Evolutionary conservation across 2,888 invertebrate genomes (phyloP).

Genomic region (Chironomus tentans): DNA sequence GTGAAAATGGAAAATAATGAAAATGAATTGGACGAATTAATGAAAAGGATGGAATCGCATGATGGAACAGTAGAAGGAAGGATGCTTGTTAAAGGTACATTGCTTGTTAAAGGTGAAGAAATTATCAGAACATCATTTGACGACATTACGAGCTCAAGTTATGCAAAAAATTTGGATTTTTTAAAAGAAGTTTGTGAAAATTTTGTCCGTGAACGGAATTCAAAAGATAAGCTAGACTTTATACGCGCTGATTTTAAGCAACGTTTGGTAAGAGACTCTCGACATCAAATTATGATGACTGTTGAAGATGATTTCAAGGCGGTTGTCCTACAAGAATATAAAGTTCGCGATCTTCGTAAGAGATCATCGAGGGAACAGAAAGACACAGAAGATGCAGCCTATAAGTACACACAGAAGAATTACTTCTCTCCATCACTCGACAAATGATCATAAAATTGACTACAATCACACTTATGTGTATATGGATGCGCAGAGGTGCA

Average conservation of each 20-base stretch:
- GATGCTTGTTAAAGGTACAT: background rate
- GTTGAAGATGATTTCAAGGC: background rate
- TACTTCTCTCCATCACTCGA: conserved; percentile 14
- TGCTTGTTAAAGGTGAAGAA: background rate
- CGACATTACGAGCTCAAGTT: background rate
- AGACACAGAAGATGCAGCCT: background rate
- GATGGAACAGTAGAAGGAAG: background rate
- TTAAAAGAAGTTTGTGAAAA: background rate
- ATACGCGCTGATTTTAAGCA: background rate
- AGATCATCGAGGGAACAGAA: background rate
- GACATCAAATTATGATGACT: background rate
- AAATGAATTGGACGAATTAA: background rate
- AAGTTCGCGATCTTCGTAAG: background rate
- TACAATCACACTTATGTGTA: background rate
- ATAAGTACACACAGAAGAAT: background rate
- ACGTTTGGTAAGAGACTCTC: too few relatives aligned
- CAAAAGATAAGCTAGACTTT: background rate
- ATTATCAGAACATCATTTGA: conserved; percentile 4
- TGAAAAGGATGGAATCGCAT: conserved; percentile 1
- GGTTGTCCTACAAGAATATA: conserved; percentile 11
- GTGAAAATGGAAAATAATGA: background rate
- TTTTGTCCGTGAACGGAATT: background rate
- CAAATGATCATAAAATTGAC: background rate
- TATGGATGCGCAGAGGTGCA: background rate
- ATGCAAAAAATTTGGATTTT: background rate